These are phyloP conservation scores for Cepaea nemoralis DNA, from an alignment of 1,140 invertebrate genomes.

Conservation along the genomic window DNA sequence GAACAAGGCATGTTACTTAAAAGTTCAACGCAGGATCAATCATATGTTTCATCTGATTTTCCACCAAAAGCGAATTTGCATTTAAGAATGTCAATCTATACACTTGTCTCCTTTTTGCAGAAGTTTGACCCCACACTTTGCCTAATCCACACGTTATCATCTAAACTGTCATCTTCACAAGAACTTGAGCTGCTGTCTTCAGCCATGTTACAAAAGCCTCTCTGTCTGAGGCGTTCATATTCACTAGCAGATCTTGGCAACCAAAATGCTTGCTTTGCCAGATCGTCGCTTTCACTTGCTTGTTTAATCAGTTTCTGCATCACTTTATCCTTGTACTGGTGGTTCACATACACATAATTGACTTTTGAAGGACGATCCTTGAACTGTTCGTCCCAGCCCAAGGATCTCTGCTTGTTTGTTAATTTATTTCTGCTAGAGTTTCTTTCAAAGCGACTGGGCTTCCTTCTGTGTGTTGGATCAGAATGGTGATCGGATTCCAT, in stretches of 20 bases:
- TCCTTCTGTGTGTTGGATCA: constrained; percentile 61
- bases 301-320: constrained; percentile 61
- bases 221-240: constrained; percentile 57
- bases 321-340: constrained; percentile 64
- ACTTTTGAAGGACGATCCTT: constrained; percentile 53
- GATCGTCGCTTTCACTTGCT: constrained; percentile 54
- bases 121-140: constrained; percentile 55
- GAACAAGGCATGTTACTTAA: too few relatives aligned
- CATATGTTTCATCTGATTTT: too few relatives aligned
- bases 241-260: constrained; percentile 60
- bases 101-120: constrained; percentile 68
- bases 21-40: too few relatives aligned
- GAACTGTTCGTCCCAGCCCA: constrained; percentile 66
- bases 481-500: constrained; percentile 68
- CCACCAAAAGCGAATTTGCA: neutral
- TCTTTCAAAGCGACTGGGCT: constrained; percentile 50
- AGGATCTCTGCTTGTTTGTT: constrained; percentile 58
- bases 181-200: constrained; percentile 56
- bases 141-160: constrained; percentile 65
- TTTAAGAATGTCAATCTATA: constrained; percentile 39
- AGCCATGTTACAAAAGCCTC: constrained; percentile 52
- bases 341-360: constrained; percentile 68
- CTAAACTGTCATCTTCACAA: constrained; percentile 53
- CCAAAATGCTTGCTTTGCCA: constrained; percentile 58
- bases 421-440: constrained; percentile 42